These are phyloP conservation scores for Chionomys nivalis DNA, from an alignment of 2,113 vertebrate species.

Conservation along the genomic window DNA sequence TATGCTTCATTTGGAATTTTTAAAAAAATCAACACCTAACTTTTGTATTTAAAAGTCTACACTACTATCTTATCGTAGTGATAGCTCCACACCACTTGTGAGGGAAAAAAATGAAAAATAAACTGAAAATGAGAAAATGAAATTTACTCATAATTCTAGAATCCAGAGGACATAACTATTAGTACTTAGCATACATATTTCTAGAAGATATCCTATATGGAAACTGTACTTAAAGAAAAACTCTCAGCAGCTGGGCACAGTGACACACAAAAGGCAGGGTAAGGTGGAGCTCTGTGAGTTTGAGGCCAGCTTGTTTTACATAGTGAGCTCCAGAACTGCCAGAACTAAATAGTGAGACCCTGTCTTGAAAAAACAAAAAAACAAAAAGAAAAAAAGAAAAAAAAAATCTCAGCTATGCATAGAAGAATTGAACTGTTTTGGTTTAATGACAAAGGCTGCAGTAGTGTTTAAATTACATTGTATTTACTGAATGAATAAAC, in stretches of 20 bases:
- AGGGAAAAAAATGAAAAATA: neutral
- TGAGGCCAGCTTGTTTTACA: neutral
- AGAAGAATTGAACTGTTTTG: neutral
- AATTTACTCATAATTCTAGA: neutral
- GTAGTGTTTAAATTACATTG: neutral
- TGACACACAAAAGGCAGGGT: neutral
- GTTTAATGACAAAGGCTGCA: neutral
- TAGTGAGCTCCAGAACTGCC: neutral
- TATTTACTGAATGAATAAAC: neutral
- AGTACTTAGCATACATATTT: neutral
- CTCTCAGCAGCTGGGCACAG: neutral
- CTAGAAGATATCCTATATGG: neutral
- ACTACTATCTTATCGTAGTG: neutral
- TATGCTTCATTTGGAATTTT: neutral
- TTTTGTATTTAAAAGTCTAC: neutral
- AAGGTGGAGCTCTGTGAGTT: neutral
- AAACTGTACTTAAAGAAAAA: slow-evolving; percentile 17
- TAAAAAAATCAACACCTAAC: neutral
- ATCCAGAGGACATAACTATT: neutral
- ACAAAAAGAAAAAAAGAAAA: neutral
- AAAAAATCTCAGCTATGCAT: neutral
- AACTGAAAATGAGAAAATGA: slow-evolving; percentile 30
- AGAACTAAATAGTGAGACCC: neutral
- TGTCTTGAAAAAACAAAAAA: neutral
- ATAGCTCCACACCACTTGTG: neutral